Percentiles rank a stretch among this genome's conserved stretches.
These are phyloP conservation scores for Matsumurasca onukii DNA, from an alignment of 1,140 invertebrate genomes.

Conservation along the genomic window DNA sequence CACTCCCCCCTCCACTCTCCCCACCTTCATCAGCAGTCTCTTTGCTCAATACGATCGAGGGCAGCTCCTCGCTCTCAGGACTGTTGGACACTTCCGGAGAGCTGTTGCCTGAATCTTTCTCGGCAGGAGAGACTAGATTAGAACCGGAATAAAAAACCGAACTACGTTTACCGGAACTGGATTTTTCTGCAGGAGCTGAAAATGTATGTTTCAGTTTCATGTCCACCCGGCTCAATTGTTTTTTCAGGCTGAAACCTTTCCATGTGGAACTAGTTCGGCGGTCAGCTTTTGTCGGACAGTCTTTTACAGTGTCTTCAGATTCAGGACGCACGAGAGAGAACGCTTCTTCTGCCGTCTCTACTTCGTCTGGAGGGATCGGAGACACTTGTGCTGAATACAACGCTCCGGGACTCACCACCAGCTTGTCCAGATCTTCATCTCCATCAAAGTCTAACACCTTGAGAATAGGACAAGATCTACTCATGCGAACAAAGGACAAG, in stretches of 20 bases:
- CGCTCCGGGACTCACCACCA: conserved; percentile 34
- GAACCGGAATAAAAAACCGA: conserved; percentile 27
- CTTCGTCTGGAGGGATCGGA: conserved; percentile 40
- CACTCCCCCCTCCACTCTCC: not conserved
- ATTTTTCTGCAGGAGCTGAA: conserved; percentile 23
- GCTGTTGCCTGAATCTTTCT: conserved; percentile 27
- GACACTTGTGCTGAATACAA: conserved; percentile 46
- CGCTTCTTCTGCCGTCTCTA: conserved; percentile 44
- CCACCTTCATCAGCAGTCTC: conserved; percentile 30
- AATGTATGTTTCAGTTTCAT: conserved; percentile 64
- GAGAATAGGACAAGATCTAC: conserved; percentile 35
- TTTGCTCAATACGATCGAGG: conserved; percentile 33
- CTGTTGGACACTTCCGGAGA: conserved; percentile 21
- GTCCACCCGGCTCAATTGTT: conserved; percentile 77
- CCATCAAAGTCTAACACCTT: conserved; percentile 40
- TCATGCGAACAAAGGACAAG: conserved; percentile 20
- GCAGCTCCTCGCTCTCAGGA: conserved; percentile 33
- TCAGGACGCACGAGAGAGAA: conserved; percentile 17
- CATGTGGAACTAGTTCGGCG: conserved; percentile 42
- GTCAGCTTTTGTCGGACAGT: conserved; percentile 16
- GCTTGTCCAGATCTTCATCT: conserved; percentile 46
- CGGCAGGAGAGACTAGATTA: not conserved
- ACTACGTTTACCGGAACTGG: conserved; percentile 10
- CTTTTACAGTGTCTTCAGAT: not conserved
- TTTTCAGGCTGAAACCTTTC: conserved; percentile 71